Conservation (phyloP, 2,113 vertebrate genomes). For the Chaetodon trifascialis region DNA sequence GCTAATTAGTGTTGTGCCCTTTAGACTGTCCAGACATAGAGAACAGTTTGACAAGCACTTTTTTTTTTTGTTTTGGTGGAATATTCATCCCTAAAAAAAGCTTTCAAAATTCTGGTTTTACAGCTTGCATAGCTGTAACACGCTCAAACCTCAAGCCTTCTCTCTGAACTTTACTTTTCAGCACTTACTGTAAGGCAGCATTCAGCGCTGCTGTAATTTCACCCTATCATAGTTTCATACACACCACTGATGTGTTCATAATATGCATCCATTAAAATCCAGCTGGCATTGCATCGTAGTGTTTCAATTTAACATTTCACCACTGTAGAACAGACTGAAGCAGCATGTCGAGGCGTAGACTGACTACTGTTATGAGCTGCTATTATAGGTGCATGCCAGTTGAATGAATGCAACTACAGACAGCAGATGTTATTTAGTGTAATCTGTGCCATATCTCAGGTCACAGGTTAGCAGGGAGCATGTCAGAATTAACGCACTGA, state of each 20-base stretch:
- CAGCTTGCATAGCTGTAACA: not conserved
- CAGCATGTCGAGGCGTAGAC: not conserved
- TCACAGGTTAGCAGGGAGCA: slow-evolving; percentile 43
- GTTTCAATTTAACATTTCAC: slow-evolving; percentile 39
- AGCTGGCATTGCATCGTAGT: slow-evolving; percentile 8
- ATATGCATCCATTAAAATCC: slow-evolving; percentile 6
- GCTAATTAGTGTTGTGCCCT: not conserved
- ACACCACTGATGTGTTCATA: slow-evolving; percentile 4
- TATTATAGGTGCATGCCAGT: slow-evolving; percentile 39
- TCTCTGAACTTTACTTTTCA: not conserved
- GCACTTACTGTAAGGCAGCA: not conserved
- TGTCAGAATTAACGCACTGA: slow-evolving; percentile 26
- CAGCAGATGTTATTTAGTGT: slow-evolving; percentile 66
- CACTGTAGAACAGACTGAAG: slow-evolving; percentile 6
- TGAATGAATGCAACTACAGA: slow-evolving; percentile 21
- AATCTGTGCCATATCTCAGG: slow-evolving; percentile 30
- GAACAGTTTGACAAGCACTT: not conserved
- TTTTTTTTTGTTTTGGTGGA: not conserved
- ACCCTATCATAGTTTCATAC: not conserved
- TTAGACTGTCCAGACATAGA: not conserved
- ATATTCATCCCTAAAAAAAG: not conserved
- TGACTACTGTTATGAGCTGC: slow-evolving; percentile 8
- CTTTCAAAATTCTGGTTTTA: not conserved
- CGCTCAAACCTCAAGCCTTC: not conserved
- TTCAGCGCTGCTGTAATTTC: not conserved